A percentile compares a stretch with the other conserved stretches of the same genome.
These are phyloP conservation scores for Drosophila setifemur DNA, from an alignment of 1,140 invertebrate species.

Conservation along the genomic window DNA sequence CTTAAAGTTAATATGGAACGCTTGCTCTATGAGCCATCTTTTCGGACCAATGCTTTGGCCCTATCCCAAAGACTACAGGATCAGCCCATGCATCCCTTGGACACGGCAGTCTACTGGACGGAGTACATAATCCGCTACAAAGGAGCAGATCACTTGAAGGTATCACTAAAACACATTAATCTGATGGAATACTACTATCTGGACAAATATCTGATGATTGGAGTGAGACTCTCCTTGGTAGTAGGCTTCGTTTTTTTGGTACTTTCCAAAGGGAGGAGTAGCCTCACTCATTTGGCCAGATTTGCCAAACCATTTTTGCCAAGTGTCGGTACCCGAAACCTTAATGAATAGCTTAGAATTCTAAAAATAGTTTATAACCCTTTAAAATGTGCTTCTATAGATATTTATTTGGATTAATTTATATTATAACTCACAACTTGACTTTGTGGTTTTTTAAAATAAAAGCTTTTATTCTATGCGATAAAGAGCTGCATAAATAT, in stretches of 20 bases:
- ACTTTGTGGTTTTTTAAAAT: no score
- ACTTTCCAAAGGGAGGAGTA: slow-evolving; percentile 7
- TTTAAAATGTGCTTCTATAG: no score
- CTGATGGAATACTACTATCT: slow-evolving; percentile 84
- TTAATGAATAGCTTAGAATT: no score
- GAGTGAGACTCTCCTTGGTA: slow-evolving; percentile 9
- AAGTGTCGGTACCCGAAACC: no score
- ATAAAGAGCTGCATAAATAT: background rate
- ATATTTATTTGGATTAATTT: no score
- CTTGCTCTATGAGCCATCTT: slow-evolving; percentile 51
- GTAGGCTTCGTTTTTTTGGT: slow-evolving; percentile 16
- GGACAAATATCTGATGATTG: slow-evolving; percentile 75
- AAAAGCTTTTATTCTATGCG: no score
- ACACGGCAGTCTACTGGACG: slow-evolving; percentile 87
- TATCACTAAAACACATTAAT: slow-evolving; percentile 82
- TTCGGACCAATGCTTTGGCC: slow-evolving; percentile 78
- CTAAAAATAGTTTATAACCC: no score
- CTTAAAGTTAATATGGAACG: slow-evolving; percentile 28
- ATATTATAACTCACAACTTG: no score
- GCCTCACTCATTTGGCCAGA: background rate
- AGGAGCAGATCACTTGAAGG: slow-evolving; percentile 83
- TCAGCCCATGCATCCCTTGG: slow-evolving; percentile 85
- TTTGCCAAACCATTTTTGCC: no score
- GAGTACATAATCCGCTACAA: slow-evolving; percentile 87
- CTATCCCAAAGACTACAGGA: slow-evolving; percentile 86